Evolutionary conservation across 2,888 invertebrate genomes (phyloP).

Genomic region (Kryphioiulus occultus): DNA sequence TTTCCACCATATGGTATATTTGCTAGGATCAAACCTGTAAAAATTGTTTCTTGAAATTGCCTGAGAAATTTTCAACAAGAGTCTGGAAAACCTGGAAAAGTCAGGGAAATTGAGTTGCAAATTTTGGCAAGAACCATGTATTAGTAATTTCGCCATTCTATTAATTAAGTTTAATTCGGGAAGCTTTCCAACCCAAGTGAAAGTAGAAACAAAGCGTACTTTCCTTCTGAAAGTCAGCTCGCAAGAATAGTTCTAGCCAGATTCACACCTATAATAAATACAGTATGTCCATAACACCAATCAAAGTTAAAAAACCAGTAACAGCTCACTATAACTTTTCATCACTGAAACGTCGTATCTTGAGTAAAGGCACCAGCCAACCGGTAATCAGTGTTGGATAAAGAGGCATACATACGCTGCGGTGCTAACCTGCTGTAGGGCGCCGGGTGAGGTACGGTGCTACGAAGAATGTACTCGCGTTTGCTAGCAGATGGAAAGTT

Average conservation of each 20-base stretch:
- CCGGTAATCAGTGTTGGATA: constrained; percentile 74
- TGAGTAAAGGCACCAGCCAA: constrained; percentile 81
- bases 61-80: no score
- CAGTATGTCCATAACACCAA: neutral
- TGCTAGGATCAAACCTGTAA: no score
- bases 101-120: no score
- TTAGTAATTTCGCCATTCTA: no score
- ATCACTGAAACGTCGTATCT: constrained; percentile 72
- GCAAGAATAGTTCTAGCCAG: no score
- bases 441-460: constrained; percentile 69
- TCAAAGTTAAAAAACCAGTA: neutral
- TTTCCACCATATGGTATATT: no score
- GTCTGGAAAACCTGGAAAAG: no score
- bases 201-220: no score
- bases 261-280: neutral
- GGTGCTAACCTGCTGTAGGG: constrained; percentile 70
- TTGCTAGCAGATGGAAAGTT: constrained; percentile 68
- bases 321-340: neutral
- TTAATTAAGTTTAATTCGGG: neutral
- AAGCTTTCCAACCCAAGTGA: neutral
- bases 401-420: constrained; percentile 71
- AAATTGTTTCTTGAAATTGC: no score
- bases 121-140: no score
- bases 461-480: constrained; percentile 73
- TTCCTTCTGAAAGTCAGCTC: no score